Evolutionary conservation across 2,888 invertebrate genomes (phyloP), one percentile per base, ranked within the genome.

Genomic region (Patella caerulea): DNA sequence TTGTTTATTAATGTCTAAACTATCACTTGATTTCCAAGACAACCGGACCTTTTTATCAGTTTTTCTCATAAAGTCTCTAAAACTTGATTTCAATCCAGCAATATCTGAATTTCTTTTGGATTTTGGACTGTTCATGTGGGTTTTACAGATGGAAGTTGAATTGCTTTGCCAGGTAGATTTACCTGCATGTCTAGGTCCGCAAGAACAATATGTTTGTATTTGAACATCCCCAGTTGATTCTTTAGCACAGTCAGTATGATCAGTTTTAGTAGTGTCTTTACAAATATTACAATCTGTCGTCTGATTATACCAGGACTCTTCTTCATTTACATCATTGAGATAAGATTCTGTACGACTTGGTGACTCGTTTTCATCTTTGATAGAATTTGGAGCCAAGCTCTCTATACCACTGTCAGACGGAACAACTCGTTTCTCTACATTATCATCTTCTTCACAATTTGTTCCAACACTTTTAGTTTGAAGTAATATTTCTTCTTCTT

Each of bases 361-460:
- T 29, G 65, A 9, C n/a, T 56, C 45, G 15, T 52, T 74, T 19
- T 81, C 79, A 14, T 80, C 83, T 19, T 54, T 76, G 45, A 77
- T 73, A 73, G 81, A 78, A 15, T 82, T 77, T 14, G 82, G 74
- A 34, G 78, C 81, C 15, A 85, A 73, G 59, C 84, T 84, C 72
- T 83, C 85, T 70, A 88, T 87, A 3, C 87, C 87, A 81, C 87
- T 88, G 79, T 88, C 88, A 52, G 88, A 87, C 11, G 85, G 81
- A 17, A 81, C 84, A 29, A 88, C 86, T 56, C 78, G 79, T 12
- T 79, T 81, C 71, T 71, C 70, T 29, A 70, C 75, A 29, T 73
- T 59, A 34, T 53, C 65, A 9, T 71, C 71, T 56, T 54, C 53
- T 54, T 75, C 75, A 45, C 45, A 45, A 45, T 45, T 45, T 45